Percentiles rank a stretch among this genome's conserved stretches.
These are phyloP conservation scores for Nesometra sesokonis DNA, from an alignment of 35 echinoderm and acorn worm species.

Conservation along the genomic window DNA sequence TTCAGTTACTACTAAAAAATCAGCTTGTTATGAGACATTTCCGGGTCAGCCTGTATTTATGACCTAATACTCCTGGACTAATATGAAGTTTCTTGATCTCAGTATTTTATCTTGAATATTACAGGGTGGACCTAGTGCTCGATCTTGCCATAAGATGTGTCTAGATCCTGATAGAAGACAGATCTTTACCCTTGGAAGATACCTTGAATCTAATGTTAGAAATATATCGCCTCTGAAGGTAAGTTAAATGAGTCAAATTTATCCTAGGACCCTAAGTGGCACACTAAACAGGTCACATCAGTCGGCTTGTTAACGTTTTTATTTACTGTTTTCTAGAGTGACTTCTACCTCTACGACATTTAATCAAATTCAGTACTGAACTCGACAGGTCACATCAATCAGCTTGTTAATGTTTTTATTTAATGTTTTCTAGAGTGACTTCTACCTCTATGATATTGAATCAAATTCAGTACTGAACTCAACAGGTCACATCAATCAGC, in stretches of 20 bases:
- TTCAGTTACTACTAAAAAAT: too few relatives aligned
- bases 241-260: too few relatives aligned
- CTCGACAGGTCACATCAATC: too few relatives aligned
- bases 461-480: too few relatives aligned
- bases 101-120: background rate
- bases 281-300: too few relatives aligned
- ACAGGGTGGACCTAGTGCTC: conserved; percentile 81
- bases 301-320: too few relatives aligned
- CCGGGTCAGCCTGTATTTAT: too few relatives aligned
- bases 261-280: too few relatives aligned
- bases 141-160: conserved; percentile 97
- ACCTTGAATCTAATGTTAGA: conserved; percentile 75
- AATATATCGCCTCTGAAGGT: conserved; percentile 82
- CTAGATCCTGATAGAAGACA: conserved; percentile 74
- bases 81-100: too few relatives aligned
- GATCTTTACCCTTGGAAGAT: conserved; percentile 94
- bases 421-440: conserved; percentile 74
- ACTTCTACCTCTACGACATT: conserved; percentile 98
- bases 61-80: too few relatives aligned
- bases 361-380: conserved; percentile 47
- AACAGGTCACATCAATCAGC: too few relatives aligned
- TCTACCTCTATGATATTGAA: conserved; percentile 95
- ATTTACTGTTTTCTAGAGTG: conserved; percentile 56
- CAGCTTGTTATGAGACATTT: too few relatives aligned
- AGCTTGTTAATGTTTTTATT: background rate